phyloP scores from a whole-genome alignment of 2,113 vertebrate genomes.

The Girardinichthys multiradiatus region DNA sequence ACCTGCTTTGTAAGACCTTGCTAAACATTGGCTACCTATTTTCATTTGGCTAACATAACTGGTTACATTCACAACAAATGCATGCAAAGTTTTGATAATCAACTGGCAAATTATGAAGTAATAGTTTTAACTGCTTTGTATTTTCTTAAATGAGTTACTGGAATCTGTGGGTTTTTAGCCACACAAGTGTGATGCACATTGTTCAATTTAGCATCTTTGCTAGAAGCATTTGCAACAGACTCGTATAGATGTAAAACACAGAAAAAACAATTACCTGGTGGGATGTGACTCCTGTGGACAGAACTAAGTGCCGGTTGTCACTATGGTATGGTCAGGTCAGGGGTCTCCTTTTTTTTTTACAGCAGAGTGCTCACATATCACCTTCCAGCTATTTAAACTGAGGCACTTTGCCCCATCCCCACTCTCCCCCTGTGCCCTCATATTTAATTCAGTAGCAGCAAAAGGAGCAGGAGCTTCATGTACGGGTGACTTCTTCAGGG shows the following conservation, averaged over 20 bases:
- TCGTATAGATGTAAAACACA: slow-evolving; percentile 75
- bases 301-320: slow-evolving; percentile 70
- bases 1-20: neutral
- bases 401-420: slow-evolving; percentile 35
- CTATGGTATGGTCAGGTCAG: slow-evolving; percentile 66
- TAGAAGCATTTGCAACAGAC: slow-evolving; percentile 28
- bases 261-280: slow-evolving; percentile 76
- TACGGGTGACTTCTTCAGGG: slow-evolving; percentile 61
- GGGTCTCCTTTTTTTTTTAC: slow-evolving; percentile 42
- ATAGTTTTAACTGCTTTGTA: slow-evolving; percentile 59
- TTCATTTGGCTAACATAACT: slow-evolving; percentile 75
- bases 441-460: slow-evolving; percentile 75
- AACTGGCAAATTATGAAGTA: slow-evolving; percentile 49
- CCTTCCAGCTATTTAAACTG: slow-evolving; percentile 61
- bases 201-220: slow-evolving; percentile 46
- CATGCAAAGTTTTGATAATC: slow-evolving; percentile 81
- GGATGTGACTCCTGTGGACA: slow-evolving; percentile 61
- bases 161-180: slow-evolving; percentile 46
- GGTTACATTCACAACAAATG: slow-evolving; percentile 72
- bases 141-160: slow-evolving; percentile 49
- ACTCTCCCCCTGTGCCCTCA: slow-evolving; percentile 30
- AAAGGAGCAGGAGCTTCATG: slow-evolving; percentile 19
- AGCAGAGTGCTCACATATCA: slow-evolving; percentile 60
- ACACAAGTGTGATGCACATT: slow-evolving; percentile 14
- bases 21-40: slow-evolving; percentile 47